Conservation (phyloP, 1,140 invertebrate species). For the Bombus difficillimus region DNA sequence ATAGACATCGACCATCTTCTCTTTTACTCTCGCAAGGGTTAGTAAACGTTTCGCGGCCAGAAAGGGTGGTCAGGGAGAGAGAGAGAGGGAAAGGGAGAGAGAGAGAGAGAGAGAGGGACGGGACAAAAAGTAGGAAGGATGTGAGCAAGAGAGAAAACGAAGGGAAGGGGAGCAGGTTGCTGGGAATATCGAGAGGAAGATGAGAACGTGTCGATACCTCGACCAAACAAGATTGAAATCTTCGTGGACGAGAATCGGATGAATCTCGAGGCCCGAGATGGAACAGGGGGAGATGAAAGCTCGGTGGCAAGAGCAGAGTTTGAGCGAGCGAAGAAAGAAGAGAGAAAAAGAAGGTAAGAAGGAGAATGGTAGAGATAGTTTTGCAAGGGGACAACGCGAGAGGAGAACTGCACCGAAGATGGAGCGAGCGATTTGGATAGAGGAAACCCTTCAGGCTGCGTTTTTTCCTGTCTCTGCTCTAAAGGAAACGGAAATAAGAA, state of each 20-base stretch:
- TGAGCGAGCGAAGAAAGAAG: conserved; percentile 20
- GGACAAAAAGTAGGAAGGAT: neutral
- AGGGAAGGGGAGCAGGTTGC: conserved; percentile 40
- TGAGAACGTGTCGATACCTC: conserved; percentile 69
- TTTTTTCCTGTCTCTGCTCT: conserved; percentile 4
- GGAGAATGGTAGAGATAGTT: conserved; percentile 6
- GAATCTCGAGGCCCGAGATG: conserved; percentile 62
- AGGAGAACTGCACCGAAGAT: conserved; percentile 39
- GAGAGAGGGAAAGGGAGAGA: conserved; percentile 20
- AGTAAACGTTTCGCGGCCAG: conserved; percentile 45
- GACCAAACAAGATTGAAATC: conserved; percentile 77
- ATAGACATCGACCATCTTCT: conserved; percentile 49
- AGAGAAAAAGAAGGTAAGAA: neutral
- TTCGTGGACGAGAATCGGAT: conserved; percentile 72
- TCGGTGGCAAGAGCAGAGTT: conserved; percentile 34
- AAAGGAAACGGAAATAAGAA: conserved; percentile 76
- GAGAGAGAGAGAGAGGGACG: conserved; percentile 12
- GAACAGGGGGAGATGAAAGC: conserved; percentile 68
- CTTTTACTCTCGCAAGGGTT: conserved; percentile 42
- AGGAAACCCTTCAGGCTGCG: conserved; percentile 19
- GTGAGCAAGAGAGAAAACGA: neutral
- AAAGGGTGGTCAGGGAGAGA: conserved; percentile 30
- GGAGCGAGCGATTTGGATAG: conserved; percentile 37
- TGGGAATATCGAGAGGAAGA: conserved; percentile 58
- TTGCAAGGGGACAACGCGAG: neutral